phyloP scores from a whole-genome alignment of 92 coral and sea anemone species.

The Parazoanthus atlanticus region DNA sequence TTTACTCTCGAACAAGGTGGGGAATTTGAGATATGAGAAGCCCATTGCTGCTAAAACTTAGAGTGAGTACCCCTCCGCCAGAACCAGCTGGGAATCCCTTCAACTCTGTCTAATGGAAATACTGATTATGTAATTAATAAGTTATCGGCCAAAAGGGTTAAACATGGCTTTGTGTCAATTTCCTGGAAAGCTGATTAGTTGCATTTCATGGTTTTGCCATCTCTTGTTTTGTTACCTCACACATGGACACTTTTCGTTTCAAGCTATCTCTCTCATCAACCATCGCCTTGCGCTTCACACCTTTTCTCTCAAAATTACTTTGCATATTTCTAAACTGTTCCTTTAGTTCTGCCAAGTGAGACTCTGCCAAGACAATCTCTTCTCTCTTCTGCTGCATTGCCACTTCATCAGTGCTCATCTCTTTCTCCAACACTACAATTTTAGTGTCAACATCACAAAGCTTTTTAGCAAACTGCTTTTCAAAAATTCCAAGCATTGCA shows the following conservation, averaged over 20 bases:
- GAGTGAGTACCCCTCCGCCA: no score
- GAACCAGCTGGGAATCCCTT: neutral
- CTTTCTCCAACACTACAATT: slow-evolving; percentile 23
- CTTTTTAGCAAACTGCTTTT: slow-evolving; percentile 30
- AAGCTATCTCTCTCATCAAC: slow-evolving; percentile 8
- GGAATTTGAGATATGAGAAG: no score
- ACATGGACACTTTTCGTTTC: slow-evolving; percentile 29
- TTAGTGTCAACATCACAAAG: slow-evolving; percentile 34
- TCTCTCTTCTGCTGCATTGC: slow-evolving; percentile 18
- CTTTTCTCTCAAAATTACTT: slow-evolving; percentile 12
- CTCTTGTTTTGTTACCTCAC: slow-evolving; percentile 37
- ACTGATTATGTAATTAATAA: neutral
- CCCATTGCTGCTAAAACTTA: no score
- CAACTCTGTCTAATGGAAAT: neutral
- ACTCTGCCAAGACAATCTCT: slow-evolving; percentile 24
- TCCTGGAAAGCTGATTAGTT: neutral
- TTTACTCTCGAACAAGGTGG: no score
- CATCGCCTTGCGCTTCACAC: slow-evolving; percentile 41
- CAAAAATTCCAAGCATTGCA: slow-evolving; percentile 46
- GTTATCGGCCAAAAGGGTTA: no score
- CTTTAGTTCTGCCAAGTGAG: slow-evolving; percentile 24
- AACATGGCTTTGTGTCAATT: neutral
- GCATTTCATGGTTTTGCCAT: neutral
- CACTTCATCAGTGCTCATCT: slow-evolving; percentile 1
- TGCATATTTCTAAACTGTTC: slow-evolving; percentile 36